Conservation (phyloP, 2,797 vertebrate genomes). For the Pelodytes ibericus region DNA sequence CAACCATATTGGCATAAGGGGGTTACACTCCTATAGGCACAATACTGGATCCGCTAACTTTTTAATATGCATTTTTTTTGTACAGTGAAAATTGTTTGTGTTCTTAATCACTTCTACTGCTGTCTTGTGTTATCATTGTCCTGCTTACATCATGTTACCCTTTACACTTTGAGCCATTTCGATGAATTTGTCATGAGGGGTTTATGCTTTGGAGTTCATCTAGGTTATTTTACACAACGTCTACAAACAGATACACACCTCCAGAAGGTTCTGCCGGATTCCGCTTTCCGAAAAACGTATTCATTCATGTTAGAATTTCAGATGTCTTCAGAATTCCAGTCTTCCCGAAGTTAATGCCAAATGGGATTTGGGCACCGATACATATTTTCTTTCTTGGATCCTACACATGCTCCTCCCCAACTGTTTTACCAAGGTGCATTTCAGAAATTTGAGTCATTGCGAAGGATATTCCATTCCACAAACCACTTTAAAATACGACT, state of each 20-base stretch:
- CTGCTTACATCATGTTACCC: no score
- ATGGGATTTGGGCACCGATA: conserved; percentile 15
- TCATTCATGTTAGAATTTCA: conserved; percentile 50
- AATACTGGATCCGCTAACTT: no score
- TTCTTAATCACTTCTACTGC: no score
- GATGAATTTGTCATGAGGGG: neutral
- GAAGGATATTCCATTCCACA: conserved; percentile 33
- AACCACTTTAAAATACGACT: conserved; percentile 30
- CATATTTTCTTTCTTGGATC: conserved; percentile 44
- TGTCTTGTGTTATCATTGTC: no score
- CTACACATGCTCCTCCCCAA: conserved; percentile 38
- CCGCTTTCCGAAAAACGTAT: conserved; percentile 27
- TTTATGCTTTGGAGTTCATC: neutral
- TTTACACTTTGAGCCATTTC: no score
- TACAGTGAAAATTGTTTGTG: no score
- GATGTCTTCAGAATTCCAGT: conserved; percentile 15
- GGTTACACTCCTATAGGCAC: no score
- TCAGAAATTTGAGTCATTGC: conserved; percentile 44
- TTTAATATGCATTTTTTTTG: no score
- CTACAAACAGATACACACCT: neutral
- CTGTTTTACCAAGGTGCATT: conserved; percentile 40
- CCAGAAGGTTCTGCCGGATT: neutral
- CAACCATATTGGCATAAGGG: no score
- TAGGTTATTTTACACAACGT: neutral
- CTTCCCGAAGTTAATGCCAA: conserved; percentile 5